A percentile compares a stretch with the other conserved stretches of the same genome.
Conservation (phyloP, 2,113 vertebrate genomes). For the Pao palembangensis region DNA sequence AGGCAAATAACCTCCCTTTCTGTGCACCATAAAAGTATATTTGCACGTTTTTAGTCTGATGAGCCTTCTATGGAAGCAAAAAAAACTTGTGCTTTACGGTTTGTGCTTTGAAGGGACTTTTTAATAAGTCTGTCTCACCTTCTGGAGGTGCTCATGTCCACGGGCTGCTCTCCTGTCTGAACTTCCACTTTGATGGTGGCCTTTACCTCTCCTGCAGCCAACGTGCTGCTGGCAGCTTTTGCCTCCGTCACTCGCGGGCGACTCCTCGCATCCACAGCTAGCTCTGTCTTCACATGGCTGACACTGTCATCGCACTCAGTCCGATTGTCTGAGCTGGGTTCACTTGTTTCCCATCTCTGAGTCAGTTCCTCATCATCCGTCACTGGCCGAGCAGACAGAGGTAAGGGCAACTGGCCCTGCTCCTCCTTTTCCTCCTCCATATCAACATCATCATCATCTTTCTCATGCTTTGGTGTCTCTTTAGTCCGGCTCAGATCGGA, state of each 20-base stretch:
- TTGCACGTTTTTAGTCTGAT: constrained; percentile 7
- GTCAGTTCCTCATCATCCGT: constrained; percentile 46
- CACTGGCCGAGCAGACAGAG: constrained; percentile 24
- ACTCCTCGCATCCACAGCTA: constrained; percentile 29
- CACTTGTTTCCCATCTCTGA: constrained; percentile 22
- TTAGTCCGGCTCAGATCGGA: constrained; percentile 23
- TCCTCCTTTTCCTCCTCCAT: neutral
- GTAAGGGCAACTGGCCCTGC: constrained; percentile 27
- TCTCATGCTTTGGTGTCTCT: constrained; percentile 16
- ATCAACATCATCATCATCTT: constrained; percentile 21
- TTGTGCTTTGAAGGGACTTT: constrained; percentile 2
- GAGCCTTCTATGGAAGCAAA: neutral
- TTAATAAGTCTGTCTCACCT: constrained; percentile 73
- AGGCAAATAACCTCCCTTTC: neutral
- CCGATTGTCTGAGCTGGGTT: constrained; percentile 49
- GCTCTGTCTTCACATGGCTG: constrained; percentile 30
- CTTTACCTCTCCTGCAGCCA: constrained; percentile 77
- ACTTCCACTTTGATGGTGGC: constrained; percentile 84
- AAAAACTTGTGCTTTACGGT: neutral
- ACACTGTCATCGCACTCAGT: constrained; percentile 47
- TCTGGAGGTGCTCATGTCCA: constrained; percentile 91
- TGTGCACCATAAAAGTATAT: constrained; percentile 15
- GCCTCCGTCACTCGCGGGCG: constrained; percentile 26
- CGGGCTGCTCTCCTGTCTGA: constrained; percentile 81
- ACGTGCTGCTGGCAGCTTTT: constrained; percentile 46